Evolutionary conservation across 2,113 vertebrate species (phyloP).

Genomic region (Catharus minimus): DNA sequence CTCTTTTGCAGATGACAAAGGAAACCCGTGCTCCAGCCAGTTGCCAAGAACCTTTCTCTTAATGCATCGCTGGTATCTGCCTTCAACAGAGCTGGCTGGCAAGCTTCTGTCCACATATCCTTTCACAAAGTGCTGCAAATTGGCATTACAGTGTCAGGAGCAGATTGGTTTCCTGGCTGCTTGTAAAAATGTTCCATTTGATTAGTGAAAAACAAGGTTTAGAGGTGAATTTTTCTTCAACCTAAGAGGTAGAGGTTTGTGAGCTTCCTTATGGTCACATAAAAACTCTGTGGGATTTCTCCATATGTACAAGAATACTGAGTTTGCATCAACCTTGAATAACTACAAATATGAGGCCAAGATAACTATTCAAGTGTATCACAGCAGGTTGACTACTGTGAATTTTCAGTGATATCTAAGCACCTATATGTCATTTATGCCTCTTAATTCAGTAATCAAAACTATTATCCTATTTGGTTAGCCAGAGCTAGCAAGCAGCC

Average conservation of each 20-base stretch:
- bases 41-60: slow-evolving; percentile 91
- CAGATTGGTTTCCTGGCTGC: not conserved
- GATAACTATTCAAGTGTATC: not conserved
- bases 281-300: not conserved
- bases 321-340: not conserved
- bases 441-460: not conserved
- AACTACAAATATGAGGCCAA: not conserved
- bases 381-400: not conserved
- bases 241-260: not conserved
- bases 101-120: slow-evolving; percentile 96
- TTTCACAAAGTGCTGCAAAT: slow-evolving; percentile 37
- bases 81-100: slow-evolving; percentile 90
- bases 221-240: not conserved
- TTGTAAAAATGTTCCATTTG: not conserved
- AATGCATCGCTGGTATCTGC: slow-evolving; percentile 97
- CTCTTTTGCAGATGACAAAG: slow-evolving; percentile 83
- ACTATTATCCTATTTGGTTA: not conserved
- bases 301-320: not conserved
- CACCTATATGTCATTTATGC: not conserved
- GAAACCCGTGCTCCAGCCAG: slow-evolving; percentile 77
- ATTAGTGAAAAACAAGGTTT: not conserved
- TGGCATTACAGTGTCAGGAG: not conserved
- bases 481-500: not conserved
- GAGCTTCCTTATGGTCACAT: not conserved
- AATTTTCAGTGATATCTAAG: not conserved